A percentile compares a stretch with the other conserved stretches of the same genome.
Evolutionary conservation across 2,888 invertebrate species (phyloP).

Genomic region (Aplocera efformata): DNA sequence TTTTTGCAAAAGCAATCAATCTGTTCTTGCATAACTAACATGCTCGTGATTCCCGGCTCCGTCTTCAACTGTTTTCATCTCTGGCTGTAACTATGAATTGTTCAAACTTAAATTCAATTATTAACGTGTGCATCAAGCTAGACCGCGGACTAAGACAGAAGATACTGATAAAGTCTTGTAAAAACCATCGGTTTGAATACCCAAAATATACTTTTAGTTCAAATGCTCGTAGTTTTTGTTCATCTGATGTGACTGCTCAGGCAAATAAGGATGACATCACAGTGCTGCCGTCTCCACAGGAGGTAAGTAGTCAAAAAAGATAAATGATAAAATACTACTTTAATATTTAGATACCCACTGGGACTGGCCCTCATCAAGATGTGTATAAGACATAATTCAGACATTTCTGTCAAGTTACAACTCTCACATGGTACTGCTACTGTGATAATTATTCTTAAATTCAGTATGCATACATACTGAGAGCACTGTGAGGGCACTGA

Average conservation of each 20-base stretch:
- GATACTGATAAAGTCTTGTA: constrained; percentile 40
- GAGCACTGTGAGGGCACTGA: no score
- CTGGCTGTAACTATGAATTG: constrained; percentile 57
- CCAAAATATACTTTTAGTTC: constrained; percentile 32
- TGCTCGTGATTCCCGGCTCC: constrained; percentile 38
- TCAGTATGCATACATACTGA: no score
- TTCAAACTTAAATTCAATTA: constrained; percentile 47
- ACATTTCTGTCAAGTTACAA: no score
- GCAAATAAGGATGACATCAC: constrained; percentile 53
- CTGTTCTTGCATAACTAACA: constrained; percentile 63
- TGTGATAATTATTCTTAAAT: no score
- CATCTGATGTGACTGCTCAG: constrained; percentile 34
- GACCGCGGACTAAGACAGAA: constrained; percentile 44
- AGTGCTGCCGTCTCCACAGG: constrained; percentile 63
- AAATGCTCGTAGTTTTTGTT: constrained; percentile 39
- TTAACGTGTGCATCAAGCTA: constrained; percentile 52
- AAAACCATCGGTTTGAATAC: constrained; percentile 30
- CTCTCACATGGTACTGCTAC: no score
- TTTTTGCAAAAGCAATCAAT: background rate
- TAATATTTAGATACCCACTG: no score
- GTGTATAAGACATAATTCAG: no score
- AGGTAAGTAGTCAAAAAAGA: constrained; percentile 65
- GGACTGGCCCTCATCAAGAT: no score
- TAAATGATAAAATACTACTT: no score
- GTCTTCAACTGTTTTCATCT: constrained; percentile 14